Conservation (phyloP, 2,113 vertebrate species). For the Gymnocephalus cernua region DNA sequence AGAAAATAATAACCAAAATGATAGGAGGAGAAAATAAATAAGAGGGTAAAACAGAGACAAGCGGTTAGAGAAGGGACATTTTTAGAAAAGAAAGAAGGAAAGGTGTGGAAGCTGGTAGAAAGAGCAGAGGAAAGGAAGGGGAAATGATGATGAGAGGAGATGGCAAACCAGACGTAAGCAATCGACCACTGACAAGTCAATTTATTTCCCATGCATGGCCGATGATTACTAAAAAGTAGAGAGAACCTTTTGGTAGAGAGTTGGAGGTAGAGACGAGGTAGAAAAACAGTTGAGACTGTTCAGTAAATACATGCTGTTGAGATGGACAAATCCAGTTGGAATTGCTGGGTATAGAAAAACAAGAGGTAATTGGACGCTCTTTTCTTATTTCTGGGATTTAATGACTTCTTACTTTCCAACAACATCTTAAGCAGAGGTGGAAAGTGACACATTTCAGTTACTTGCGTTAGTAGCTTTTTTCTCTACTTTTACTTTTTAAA, state of each 20-base stretch:
- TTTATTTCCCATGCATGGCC: slow-evolving; percentile 60
- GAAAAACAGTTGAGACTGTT: neutral
- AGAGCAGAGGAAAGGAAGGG: slow-evolving; percentile 1
- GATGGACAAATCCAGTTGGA: slow-evolving; percentile 24
- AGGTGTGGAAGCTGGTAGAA: neutral
- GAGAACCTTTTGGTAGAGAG: slow-evolving; percentile 39
- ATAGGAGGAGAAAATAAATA: slow-evolving; percentile 64
- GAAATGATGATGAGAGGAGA: slow-evolving; percentile 46
- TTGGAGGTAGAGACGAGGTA: slow-evolving; percentile 1
- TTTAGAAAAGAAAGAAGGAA: slow-evolving; percentile 20
- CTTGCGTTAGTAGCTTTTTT: too few species aligned
- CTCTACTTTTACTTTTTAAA: too few species aligned
- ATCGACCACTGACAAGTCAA: slow-evolving; percentile 64
- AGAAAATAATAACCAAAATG: slow-evolving; percentile 72
- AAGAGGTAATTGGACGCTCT: neutral
- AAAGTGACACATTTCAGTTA: too few species aligned
- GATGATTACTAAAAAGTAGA: slow-evolving; percentile 34
- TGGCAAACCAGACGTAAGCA: slow-evolving; percentile 54
- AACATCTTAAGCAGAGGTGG: slow-evolving; percentile 1
- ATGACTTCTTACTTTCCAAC: slow-evolving; percentile 10
- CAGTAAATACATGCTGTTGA: slow-evolving; percentile 23
- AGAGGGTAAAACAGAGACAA: slow-evolving; percentile 41
- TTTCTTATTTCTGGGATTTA: slow-evolving; percentile 10
- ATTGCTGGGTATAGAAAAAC: slow-evolving; percentile 14
- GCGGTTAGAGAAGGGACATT: slow-evolving; percentile 26